A percentile compares a stretch with the other conserved stretches of the same genome.
phyloP scores from a whole-genome alignment of 1,140 invertebrate genomes.

The Scaptomyza graminum region DNA sequence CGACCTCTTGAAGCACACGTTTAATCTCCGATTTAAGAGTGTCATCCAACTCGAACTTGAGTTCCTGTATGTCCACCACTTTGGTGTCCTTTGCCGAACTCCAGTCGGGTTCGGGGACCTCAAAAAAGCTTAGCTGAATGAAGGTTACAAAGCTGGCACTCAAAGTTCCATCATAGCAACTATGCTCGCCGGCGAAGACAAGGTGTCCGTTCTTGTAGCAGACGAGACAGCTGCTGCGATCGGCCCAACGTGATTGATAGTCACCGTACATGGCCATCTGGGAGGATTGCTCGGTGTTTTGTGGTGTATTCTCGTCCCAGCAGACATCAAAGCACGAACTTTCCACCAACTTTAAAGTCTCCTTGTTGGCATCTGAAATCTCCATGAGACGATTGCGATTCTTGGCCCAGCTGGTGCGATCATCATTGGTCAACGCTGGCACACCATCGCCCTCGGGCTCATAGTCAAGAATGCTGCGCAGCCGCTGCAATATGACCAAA shows the following conservation, averaged over 20 bases:
- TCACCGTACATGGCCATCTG: constrained; percentile 83
- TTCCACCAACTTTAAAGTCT: constrained; percentile 87
- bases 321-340: constrained; percentile 86
- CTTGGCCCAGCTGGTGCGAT: constrained; percentile 87
- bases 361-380: constrained; percentile 86
- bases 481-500: constrained; percentile 85
- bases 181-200: constrained; percentile 83
- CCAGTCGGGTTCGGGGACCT: constrained; percentile 69
- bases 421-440: constrained; percentile 87
- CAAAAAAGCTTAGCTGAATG: constrained; percentile 81
- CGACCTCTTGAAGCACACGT: constrained; percentile 62
- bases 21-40: constrained; percentile 63
- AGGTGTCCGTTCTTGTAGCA: constrained; percentile 85
- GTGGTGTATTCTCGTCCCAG: constrained; percentile 85
- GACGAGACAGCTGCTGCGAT: constrained; percentile 85
- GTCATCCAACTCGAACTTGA: constrained; percentile 73
- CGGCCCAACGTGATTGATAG: constrained; percentile 85
- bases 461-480: constrained; percentile 83
- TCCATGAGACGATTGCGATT: constrained; percentile 85
- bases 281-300: constrained; percentile 81
- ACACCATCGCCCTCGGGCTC: constrained; percentile 85
- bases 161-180: constrained; percentile 86
- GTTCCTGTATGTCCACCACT: constrained; percentile 54
- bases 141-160: constrained; percentile 83
- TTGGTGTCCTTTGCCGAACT: constrained; percentile 24